A percentile compares a stretch with the other conserved stretches of the same genome.
These are phyloP conservation scores for Sinocyclocheilus grahami DNA, from an alignment of 2,113 vertebrate species.

Conservation along the genomic window DNA sequence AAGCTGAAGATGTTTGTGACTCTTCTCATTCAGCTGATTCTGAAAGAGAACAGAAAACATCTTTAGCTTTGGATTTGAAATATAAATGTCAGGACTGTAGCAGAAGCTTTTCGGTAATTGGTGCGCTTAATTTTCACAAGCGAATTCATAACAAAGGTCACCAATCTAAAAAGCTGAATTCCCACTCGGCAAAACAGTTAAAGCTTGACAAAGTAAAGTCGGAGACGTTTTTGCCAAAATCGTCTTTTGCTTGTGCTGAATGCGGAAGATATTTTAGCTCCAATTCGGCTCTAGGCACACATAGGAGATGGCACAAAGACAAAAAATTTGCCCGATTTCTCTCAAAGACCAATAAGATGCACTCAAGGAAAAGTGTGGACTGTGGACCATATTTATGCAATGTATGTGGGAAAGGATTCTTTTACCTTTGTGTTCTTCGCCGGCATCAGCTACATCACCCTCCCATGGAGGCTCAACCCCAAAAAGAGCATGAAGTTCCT, in stretches of 20 bases:
- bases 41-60: not conserved
- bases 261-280: slow-evolving; percentile 74
- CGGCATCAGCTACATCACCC: slow-evolving; percentile 69
- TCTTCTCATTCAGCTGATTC: not conserved
- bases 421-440: slow-evolving; percentile 70
- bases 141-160: slow-evolving; percentile 64
- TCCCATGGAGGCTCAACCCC: slow-evolving; percentile 33
- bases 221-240: slow-evolving; percentile 46
- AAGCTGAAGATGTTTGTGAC: not conserved
- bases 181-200: slow-evolving; percentile 48
- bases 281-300: slow-evolving; percentile 75
- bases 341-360: slow-evolving; percentile 60
- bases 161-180: slow-evolving; percentile 52
- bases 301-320: slow-evolving; percentile 75
- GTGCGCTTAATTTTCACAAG: slow-evolving; percentile 76
- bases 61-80: slow-evolving; percentile 57
- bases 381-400: slow-evolving; percentile 68
- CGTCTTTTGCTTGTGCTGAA: slow-evolving; percentile 69
- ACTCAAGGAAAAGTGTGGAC: slow-evolving; percentile 52
- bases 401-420: slow-evolving; percentile 72
- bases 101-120: slow-evolving; percentile 70
- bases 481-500: not conserved
- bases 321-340: slow-evolving; percentile 62
- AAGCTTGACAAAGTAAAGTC: not conserved
- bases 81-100: slow-evolving; percentile 74